Evolutionary conservation across 2,113 vertebrate genomes (phyloP).

Genomic region (Hipposideros armiger): DNA sequence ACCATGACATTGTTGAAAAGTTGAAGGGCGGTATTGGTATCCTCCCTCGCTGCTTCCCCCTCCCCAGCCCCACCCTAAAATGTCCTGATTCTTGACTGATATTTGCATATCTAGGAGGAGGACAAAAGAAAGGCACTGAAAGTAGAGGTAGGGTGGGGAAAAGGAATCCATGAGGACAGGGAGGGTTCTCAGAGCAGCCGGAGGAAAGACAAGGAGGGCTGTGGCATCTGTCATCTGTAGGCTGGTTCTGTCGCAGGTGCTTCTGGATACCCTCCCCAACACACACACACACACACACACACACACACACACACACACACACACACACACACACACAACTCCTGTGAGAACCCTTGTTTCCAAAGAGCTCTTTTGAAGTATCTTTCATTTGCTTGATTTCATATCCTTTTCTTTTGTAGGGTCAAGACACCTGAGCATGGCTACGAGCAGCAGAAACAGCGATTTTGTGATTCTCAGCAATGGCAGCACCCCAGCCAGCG

Average conservation of each 20-base stretch:
- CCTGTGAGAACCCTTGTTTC: not conserved
- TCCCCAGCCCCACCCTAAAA: too few relatives aligned
- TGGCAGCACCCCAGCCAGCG: constrained; percentile 85
- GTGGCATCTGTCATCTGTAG: not conserved
- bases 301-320: too few relatives aligned
- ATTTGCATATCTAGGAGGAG: not conserved
- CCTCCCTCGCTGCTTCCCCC: not conserved
- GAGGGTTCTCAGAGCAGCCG: not conserved
- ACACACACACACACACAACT: not conserved
- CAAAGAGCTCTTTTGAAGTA: not conserved
- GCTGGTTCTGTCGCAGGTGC: rapidly evolving
- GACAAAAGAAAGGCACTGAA: not conserved
- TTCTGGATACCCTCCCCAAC: not conserved
- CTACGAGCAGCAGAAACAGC: constrained; percentile 84
- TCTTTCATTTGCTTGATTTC: not conserved
- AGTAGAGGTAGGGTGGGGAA: too few relatives aligned
- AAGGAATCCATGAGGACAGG: rapidly evolving
- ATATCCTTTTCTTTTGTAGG: constrained; percentile 48
- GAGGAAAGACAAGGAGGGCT: too few relatives aligned
- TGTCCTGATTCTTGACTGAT: not conserved
- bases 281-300: too few relatives aligned
- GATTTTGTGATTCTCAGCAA: constrained; percentile 87
- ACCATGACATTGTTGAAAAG: not conserved
- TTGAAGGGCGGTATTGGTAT: not conserved
- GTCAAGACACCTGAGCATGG: constrained; percentile 86